Evolutionary conservation across 2,888 invertebrate species (phyloP), one percentile per base, ranked within the genome.

Genomic region (Perizoma affinitatum): DNA sequence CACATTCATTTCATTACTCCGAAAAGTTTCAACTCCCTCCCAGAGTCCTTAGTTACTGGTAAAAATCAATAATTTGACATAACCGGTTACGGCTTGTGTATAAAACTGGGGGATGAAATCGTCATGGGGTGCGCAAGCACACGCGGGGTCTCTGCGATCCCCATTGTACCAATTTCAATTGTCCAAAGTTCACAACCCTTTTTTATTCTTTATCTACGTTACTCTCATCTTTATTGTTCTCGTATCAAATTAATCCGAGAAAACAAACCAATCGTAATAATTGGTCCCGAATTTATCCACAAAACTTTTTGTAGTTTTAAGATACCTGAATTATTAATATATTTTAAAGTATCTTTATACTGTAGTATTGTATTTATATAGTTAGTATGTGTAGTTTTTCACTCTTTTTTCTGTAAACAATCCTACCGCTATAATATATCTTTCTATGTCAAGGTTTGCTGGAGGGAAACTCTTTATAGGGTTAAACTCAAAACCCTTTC

Each of bases 111-210:
- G 67, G 66, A 67, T 66, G 62, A 57, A 62, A 63, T 42, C 47
- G 8, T 34, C 57, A 56, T 55, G 65, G 68, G 66, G 68, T 65
- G 70, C 68, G 68, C 68, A 62, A 43, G 69, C 65, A 63, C 22
- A 22, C 22, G 22, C 22, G 22, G 22, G 22, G 22, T 22, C 22
- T 22, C 22, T 22, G 22, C 22, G 22, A 22, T 54, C 51, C 58
- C 61, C 9, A 56, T 64, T 64, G 58, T 65, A 41, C 48, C 11
- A 40, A 40, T 47, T 58, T 48, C 43, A 63, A 60, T 58, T 62
- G 51, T 54, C 54, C 52, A 36, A 58, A 54, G 50, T 45, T 53
- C 55, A 56, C 49, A 56, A 43, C 38, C 38, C 22, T 45, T 58
- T 61, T 51, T 33, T 52, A 47, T 54, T 47, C 50, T 58, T 49